These are phyloP conservation scores for Gerris buenoi DNA, from an alignment of 1,140 invertebrate genomes.

Conservation along the genomic window DNA sequence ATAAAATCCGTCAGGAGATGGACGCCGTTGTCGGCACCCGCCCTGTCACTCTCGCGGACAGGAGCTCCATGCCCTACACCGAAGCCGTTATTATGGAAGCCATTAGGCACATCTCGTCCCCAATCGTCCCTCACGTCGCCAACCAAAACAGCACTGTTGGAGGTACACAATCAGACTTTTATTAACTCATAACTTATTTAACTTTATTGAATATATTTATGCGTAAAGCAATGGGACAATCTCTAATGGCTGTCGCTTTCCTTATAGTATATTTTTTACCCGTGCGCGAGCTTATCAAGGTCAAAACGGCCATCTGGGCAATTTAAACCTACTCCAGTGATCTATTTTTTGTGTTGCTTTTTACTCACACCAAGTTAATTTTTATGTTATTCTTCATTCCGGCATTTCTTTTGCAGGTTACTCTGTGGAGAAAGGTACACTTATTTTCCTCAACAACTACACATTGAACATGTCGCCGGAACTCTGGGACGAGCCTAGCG, in stretches of 20 bases:
- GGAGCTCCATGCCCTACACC: conserved; percentile 56
- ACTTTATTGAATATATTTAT: too few species aligned
- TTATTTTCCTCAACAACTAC: conserved; percentile 79
- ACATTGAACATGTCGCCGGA: conserved; percentile 58
- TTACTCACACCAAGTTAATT: too few species aligned
- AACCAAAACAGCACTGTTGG: conserved; percentile 55
- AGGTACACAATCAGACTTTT: conserved; percentile 26
- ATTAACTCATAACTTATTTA: too few species aligned
- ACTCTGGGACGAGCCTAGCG: conserved; percentile 53
- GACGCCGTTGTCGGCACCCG: conserved; percentile 39
- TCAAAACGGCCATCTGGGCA: too few species aligned
- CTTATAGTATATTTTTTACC: too few species aligned
- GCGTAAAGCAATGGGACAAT: too few species aligned
- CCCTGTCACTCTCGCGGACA: conserved; percentile 46
- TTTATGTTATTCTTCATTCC: too few species aligned
- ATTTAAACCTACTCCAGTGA: too few species aligned
- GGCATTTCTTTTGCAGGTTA: conserved; percentile 35
- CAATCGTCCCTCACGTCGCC: conserved; percentile 80
- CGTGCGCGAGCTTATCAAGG: too few species aligned
- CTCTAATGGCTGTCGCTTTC: too few species aligned
- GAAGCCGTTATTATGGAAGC: conserved; percentile 69
- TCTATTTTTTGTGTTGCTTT: too few species aligned
- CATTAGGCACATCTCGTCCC: conserved; percentile 62
- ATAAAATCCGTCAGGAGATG: conserved; percentile 51
- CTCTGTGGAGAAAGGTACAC: conserved; percentile 56